Evolutionary conservation across 2,113 vertebrate genomes (phyloP).

Genomic region (Muntiacus muntjak): DNA sequence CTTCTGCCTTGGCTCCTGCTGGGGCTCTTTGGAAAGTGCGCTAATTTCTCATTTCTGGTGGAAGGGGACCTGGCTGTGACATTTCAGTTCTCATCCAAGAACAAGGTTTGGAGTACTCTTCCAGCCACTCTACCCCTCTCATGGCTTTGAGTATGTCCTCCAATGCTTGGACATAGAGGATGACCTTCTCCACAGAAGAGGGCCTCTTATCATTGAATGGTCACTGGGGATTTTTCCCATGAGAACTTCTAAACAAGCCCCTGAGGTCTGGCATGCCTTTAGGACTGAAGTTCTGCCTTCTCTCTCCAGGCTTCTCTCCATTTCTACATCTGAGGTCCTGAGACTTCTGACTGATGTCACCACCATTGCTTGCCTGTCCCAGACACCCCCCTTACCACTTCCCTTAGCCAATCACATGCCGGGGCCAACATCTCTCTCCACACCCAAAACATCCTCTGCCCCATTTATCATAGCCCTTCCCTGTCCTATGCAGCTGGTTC

Average conservation of each 20-base stretch:
- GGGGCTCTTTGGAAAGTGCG: not conserved
- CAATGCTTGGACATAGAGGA: not conserved
- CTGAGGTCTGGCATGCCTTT: not conserved
- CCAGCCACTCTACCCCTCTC: not conserved
- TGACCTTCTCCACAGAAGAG: not conserved
- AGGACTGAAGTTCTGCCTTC: not conserved
- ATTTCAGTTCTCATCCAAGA: not conserved
- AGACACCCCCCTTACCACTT: not conserved
- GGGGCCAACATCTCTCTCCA: not conserved
- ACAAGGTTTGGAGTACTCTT: not conserved
- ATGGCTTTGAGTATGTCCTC: not conserved
- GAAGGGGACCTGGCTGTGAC: not conserved
- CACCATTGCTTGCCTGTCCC: not conserved
- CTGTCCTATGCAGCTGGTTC: not conserved
- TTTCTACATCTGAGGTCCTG: not conserved
- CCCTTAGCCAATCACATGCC: not conserved
- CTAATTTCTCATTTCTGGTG: not conserved
- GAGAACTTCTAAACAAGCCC: not conserved
- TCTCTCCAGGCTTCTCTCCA: not conserved
- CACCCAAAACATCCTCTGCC: not conserved
- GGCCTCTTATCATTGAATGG: not conserved
- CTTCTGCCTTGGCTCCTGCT: not conserved
- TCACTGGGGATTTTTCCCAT: not conserved
- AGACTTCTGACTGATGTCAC: not conserved
- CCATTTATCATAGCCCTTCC: not conserved